These are phyloP conservation scores for Sparidentex hasta DNA, from an alignment of 2,797 vertebrate species.

Conservation along the genomic window DNA sequence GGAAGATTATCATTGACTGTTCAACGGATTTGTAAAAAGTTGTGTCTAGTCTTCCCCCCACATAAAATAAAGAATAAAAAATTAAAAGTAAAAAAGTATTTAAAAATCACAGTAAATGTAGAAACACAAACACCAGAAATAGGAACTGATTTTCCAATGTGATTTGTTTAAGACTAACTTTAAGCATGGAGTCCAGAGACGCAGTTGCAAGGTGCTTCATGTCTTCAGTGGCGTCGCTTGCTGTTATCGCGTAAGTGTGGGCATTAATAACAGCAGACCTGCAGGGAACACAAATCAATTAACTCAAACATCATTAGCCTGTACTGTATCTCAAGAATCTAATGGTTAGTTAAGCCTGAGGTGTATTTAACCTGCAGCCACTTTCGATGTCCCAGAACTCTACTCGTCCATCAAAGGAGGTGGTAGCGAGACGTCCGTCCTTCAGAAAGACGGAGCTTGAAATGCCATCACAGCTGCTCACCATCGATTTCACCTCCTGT, in stretches of 20 bases:
- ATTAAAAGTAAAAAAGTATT: too few species aligned
- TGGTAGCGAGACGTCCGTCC: constrained; percentile 81
- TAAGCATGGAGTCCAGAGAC: constrained; percentile 89
- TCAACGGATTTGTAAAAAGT: not conserved
- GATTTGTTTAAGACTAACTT: constrained; percentile 78
- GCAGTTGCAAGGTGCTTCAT: constrained; percentile 86
- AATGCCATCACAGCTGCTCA: constrained; percentile 89
- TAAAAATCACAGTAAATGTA: too few species aligned
- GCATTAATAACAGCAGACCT: constrained; percentile 85
- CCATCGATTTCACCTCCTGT: constrained; percentile 89
- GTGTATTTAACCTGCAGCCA: constrained; percentile 85
- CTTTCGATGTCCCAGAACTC: constrained; percentile 89
- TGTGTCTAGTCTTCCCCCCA: not conserved
- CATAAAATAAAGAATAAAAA: too few species aligned
- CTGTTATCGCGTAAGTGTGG: constrained; percentile 88
- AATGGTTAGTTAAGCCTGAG: not conserved
- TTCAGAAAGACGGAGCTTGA: constrained; percentile 87
- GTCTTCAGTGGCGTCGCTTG: constrained; percentile 86
- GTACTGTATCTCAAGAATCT: not conserved
- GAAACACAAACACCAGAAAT: not conserved
- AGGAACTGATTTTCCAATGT: not conserved
- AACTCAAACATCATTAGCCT: not conserved
- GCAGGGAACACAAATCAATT: not conserved
- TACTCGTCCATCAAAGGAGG: constrained; percentile 87
- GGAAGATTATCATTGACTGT: not conserved